Base-by-base conservation (phyloP, 2,888 invertebrate species). In the Morpho deidamia region DNA sequence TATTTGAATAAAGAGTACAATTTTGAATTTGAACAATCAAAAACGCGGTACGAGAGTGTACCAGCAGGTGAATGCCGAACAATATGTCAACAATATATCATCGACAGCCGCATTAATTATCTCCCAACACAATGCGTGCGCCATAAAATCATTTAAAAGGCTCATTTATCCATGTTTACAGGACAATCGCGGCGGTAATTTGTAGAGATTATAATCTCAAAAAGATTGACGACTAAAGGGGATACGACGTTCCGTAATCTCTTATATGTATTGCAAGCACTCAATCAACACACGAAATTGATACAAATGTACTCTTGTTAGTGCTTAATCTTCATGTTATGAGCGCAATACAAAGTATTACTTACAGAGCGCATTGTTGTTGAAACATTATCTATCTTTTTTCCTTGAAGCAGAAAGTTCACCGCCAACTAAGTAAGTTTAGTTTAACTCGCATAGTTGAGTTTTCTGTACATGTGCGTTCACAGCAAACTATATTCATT, bases 111-210 rank as follows among this genome's bases (percentile, higher is more conserved):
- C 55, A 40, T 44, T 46, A 42, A 55, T 55, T 34, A 46, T 12
- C n/a, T 23, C 48, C 11, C 12, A 11, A 7, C 43, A 55, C 55
- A 55, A 55, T 47, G 43, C 51, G 38, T 32, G 39, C 23, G 55
- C 47, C 39, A 35, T 55, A 47, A 40, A 51, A 51, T 46, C 39
- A 53, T 44, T 51, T 55, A 51, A 48, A 55, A 51, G 38, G 37
- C 44, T 51, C 51, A 55, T 58, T 55, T 55, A 49, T 58, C 57
- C 48, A 51, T 34, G 58, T 43, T 49, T 42, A 55, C 57, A 58
- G 57, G 47, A 58, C 58, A 49, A 58, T 49, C 39, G 58, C 11
- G 11, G 40, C 11, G 41, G 51, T 52, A 51, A 55, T 58, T 55
- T 55, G 58, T 55, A 55, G 42, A 46, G 55, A 55, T 55, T 40